Evolutionary conservation across 37 sponge, comb jelly and placozoan species (phyloP), one percentile per base, ranked within the genome.

Genomic region (Aplysina aerophoba): DNA sequence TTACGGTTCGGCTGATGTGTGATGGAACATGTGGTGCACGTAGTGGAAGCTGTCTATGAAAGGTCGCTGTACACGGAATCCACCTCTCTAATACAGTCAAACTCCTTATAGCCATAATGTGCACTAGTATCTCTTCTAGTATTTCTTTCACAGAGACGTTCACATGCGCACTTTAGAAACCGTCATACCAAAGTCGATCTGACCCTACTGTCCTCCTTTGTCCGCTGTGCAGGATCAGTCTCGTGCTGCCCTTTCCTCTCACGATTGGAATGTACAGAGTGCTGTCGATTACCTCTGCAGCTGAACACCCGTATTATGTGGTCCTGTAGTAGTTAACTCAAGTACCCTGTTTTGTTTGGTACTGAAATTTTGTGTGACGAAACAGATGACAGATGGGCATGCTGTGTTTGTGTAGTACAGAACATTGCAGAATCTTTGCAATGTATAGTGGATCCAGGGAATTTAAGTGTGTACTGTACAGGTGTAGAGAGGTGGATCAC

Each of bases 211-310:
- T 11, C 4, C 12, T 5, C 11, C 12, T 8, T 41, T 36, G 12
- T 41, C 54, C 50, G 25, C 30, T 19, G 22, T 75, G 78, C 74
- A 90, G 92, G 54, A 82, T 55, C 64, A 88, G 22, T 86, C 92
- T 16, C 58, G 94, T 27, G 74, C 81, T 39, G 92, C 97, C n/a
- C 84, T 95, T 3, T 97, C 94, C 0, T 87, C 94, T 27, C 74
- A 87, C 55, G 86, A 90, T 30, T 94, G 94, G 94, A 73, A 97
- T 83, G 84, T 94, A 22, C 89, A 87, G 59, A 78, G 86, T 55
- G 93, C 97, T 22, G 87, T 94, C 24, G 97, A 97, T 16, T 83
- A 88, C 78, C 84, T 96, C 0, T 93, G 89, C 58, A 88, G 93
- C 34, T 92, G 85, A 89, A 41, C 66, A 5, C 21, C 20, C 15